phyloP scores from a whole-genome alignment of 2,888 invertebrate species.

The Heliconius aoede region DNA sequence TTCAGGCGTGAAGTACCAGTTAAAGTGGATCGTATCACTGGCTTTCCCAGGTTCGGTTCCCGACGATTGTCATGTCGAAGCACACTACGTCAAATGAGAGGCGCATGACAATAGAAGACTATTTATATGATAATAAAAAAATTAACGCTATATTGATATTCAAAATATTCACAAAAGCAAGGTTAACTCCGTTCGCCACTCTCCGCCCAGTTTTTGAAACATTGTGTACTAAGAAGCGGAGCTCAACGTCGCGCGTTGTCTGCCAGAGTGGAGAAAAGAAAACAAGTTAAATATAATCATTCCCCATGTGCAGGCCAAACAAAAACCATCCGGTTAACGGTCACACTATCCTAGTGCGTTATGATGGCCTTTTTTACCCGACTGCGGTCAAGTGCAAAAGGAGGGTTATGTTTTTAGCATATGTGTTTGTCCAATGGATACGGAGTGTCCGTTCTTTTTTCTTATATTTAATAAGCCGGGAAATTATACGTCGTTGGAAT shows the following conservation, averaged over 20 bases:
- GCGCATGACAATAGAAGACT: slow-evolving; percentile 27
- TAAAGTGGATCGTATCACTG: slow-evolving; percentile 88
- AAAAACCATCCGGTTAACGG: no score
- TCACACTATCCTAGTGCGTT: no score
- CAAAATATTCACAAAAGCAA: not conserved
- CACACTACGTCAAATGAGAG: slow-evolving; percentile 95
- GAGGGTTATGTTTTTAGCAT: no score
- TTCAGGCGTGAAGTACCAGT: slow-evolving; percentile 86
- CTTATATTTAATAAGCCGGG: no score
- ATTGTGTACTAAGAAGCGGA: not conserved
- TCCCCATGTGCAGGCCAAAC: no score
- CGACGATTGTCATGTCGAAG: slow-evolving; percentile 97
- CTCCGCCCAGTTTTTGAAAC: no score
- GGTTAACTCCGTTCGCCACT: not conserved
- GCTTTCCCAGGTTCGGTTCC: slow-evolving; percentile 93
- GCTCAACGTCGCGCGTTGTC: not conserved
- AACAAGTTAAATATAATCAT: no score
- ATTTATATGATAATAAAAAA: not conserved
- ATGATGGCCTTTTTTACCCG: no score
- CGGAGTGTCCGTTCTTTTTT: no score
- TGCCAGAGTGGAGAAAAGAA: not conserved
- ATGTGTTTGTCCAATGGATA: no score
- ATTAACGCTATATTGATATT: not conserved
- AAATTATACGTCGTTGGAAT: no score
- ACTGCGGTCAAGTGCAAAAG: no score